phyloP scores from a whole-genome alignment of 2,888 invertebrate genomes.

The Latheticus oryzae region DNA sequence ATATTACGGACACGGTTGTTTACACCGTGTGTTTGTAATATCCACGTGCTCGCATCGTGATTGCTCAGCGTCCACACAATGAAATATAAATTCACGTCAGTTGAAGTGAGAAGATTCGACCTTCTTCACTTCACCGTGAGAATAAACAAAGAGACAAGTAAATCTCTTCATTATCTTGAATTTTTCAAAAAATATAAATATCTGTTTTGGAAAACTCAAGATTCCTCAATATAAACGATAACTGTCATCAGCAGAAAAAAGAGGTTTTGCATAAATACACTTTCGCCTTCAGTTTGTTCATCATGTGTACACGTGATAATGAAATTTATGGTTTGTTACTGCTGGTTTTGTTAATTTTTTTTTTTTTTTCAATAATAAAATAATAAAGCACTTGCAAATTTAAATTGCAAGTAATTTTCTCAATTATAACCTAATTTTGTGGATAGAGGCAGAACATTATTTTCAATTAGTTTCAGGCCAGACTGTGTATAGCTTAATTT shows the following conservation, averaged over 20 bases:
- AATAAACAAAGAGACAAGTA: conserved; percentile 18
- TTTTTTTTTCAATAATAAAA: too few relatives aligned
- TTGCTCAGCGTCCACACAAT: conserved; percentile 28
- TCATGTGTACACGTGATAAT: conserved; percentile 44
- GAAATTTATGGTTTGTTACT: conserved; percentile 16
- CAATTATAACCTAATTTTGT: too few relatives aligned
- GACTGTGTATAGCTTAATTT: too few relatives aligned
- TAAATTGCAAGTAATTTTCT: too few relatives aligned
- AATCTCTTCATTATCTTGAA: conserved; percentile 5
- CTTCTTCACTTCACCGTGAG: conserved; percentile 11
- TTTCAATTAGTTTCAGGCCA: too few relatives aligned
- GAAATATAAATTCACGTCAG: conserved; percentile 37
- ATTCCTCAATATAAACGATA: too few relatives aligned
- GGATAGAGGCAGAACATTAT: too few relatives aligned
- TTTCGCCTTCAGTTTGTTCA: conserved; percentile 29
- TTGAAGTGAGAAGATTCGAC: conserved; percentile 30
- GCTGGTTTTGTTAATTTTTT: too few relatives aligned
- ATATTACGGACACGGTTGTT: conserved; percentile 51
- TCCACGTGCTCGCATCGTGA: conserved; percentile 46
- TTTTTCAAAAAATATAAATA: too few relatives aligned
- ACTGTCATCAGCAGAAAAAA: conserved; percentile 1
- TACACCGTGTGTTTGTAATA: conserved; percentile 45
- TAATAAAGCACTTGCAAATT: too few relatives aligned
- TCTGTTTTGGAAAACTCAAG: conserved; percentile 3
- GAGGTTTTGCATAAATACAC: conserved; percentile 12